Evolutionary conservation across 1,140 invertebrate genomes (phyloP), one percentile per base, ranked within the genome.

Genomic region (Epicauta chinensis): DNA sequence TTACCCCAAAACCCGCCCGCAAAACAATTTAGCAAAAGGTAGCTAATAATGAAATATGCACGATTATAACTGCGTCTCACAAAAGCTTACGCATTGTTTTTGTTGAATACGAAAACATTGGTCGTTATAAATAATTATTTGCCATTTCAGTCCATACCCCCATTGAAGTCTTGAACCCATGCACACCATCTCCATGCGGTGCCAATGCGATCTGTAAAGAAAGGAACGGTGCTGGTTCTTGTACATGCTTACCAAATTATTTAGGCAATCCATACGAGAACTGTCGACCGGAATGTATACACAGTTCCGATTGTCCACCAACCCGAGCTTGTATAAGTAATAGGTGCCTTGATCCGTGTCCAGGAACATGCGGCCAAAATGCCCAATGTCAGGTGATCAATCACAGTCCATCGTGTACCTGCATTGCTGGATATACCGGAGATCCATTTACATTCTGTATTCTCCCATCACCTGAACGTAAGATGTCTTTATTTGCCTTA

Each of bases 301-400:
- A 87, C 40, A 90, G 84, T 64, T 81, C 84, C 0, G 89, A 93
- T 62, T 93, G 90, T 67, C 75, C 85, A 2, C 81, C 85, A 67
- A 82, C 87, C 55, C 82, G 83, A 60, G 87, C 88, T 1, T 93
- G 90, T 65, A 77, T 89, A 29, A 81, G 83, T 54, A 86, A 91
- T 62, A 87, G 84, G 67, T 93, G 90, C 62, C 69, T 79, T n/a
- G 84, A 93, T 68, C 88, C 89, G 2, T 93, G 89, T 69, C 79
- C 81, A 4, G 85, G 86, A 43, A 81, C 83, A 11, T 93, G 89
- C 68, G 89, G 87, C 15, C 64, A 80, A 16, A 84, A 90, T 60
- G 88, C 89, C 0, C 76, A 83, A 31, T 93, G 89, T 58, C 79
- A 85, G 62, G 87, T 90, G 6, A 79, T 91, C 11, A 90, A 88